Evolutionary conservation across 2,888 invertebrate species (phyloP), one percentile per base, ranked within the genome.

Genomic region (Caenorhabditis uteleia): DNA sequence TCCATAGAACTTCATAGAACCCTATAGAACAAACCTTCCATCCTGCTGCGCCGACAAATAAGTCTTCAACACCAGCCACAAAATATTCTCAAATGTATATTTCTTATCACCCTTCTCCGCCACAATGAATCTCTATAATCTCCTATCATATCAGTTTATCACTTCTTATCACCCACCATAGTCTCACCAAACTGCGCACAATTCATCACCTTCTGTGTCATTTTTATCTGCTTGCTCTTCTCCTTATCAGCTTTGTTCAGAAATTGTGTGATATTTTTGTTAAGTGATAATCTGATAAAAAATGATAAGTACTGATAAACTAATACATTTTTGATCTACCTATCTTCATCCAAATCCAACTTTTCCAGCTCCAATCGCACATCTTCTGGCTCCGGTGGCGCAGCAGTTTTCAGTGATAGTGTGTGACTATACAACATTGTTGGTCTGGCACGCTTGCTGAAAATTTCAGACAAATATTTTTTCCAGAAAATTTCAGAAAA

Each of bases 51-150:
- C 75, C 1, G 75, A 66, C 33, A 76, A 75, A 40, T 68, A 76
- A 2, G 77, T 58, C 47, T 74, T 73, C n/a, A 80, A 60, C 49
- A 72, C 68, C 21, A 80, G 65, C 80, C 80, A 80, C 2, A 80
- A 47, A 12, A 76, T 65, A 43, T 79, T 77, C 14, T 68, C 75
- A 27, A 72, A 60, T 25, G 67, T 66, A 56, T 75, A 67, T 21
- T 66, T 55, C 10, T 66, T 65, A 20, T 56, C 46, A 10, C 45
- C 56, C 34, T 62, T 64, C 27, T 58, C 50, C 26, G 66, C 66
- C 3, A 58, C 83, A 79, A 71, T 84, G 68, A 68, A 43, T 25
- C 51, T 57, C 61, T 68, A 46, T 43, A 68, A 68, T 16, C 2
- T 20, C 21, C 14, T 27, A 36, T 26, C 18, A 16, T 2, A 7